Percentiles rank a stretch among this genome's conserved stretches.
Conservation (phyloP, 2,888 invertebrate species). For the Xanthia togata region DNA sequence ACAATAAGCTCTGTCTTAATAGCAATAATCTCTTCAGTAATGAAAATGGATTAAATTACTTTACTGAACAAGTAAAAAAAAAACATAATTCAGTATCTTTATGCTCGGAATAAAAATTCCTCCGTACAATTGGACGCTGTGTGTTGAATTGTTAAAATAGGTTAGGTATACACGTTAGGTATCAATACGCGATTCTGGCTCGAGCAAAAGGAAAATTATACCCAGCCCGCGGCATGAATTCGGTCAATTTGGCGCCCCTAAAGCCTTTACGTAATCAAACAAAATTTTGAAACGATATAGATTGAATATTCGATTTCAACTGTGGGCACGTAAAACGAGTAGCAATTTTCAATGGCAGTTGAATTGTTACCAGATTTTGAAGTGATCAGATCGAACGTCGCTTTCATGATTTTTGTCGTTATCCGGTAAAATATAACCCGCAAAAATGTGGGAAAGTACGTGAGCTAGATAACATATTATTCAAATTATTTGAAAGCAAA, state of each 20-base stretch:
- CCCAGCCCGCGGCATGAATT: constrained; percentile 61
- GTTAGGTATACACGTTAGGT: constrained; percentile 57
- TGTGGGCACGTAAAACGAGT: constrained; percentile 44
- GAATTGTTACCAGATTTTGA: constrained; percentile 58
- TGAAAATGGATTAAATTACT: constrained; percentile 18
- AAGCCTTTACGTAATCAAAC: constrained; percentile 66
- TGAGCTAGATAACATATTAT: constrained; percentile 4
- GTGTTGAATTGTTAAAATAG: constrained; percentile 66
- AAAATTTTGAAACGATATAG: constrained; percentile 67
- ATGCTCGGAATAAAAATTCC: constrained; percentile 51
- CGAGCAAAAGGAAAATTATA: constrained; percentile 64
- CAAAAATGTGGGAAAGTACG: constrained; percentile 8
- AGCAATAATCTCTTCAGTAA: constrained; percentile 9
- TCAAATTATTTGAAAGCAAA: constrained; percentile 21
- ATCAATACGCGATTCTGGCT: constrained; percentile 62
- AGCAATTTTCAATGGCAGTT: constrained; percentile 39
- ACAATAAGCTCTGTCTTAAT: background rate
- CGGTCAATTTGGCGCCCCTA: constrained; percentile 64
- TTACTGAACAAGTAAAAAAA: constrained; percentile 27
- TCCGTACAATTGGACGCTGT: constrained; percentile 56
- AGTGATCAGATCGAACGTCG: constrained; percentile 44
- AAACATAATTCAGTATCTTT: constrained; percentile 48
- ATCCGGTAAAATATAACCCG: constrained; percentile 17
- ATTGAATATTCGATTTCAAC: constrained; percentile 63
- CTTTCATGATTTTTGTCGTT: constrained; percentile 14